Base-by-base conservation (phyloP, 2,113 vertebrate genomes). In the Menidia beryllina region DNA sequence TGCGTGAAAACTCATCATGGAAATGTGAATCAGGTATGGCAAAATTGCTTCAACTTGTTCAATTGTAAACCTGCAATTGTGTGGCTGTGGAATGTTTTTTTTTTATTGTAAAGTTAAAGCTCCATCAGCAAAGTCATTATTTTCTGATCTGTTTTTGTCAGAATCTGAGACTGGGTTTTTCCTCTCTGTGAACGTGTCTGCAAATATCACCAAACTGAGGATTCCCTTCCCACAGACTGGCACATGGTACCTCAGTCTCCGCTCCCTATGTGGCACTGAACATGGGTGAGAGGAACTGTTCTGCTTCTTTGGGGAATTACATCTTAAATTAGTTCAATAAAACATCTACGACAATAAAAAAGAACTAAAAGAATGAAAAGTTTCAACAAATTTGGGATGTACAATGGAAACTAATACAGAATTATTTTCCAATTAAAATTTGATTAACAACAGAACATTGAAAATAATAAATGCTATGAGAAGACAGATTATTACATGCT, bases 211-310 rank as follows among this genome's bases (percentile, higher is more conserved):
- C 85, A 96, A 95, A 69, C 87, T 99, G 69, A 94, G 96, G 72
- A 96, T 99, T 47, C 98, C 98, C 0, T 98, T 98, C 75, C 97
- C 97, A 0, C 98, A 98, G 88, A 98, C 98, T 0, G 98, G 97
- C 63, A 97, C 94, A 69, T 99, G 98, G 98, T 98, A 97, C 90
- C 94, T 99, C 66, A 97, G 95, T 36, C 94, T 99, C 64, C 96
- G 95, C 68, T 95, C 95, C 0, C 91, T 97, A 3, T 99, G 98
- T n/a, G 90, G 92, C 79, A 92, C 88, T 0, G 94, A 95, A 39
- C 93, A 94, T 0, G 95, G 97, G 97, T 99, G 89, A 94, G 95
- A 62, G 8, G 12, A 13, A 3, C 48, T 10, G 34, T 3, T 9
- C n/a, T 41, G n/a, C 30, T 70, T 81, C 20, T 25, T 9, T 65